phyloP scores from a whole-genome alignment of 2,888 invertebrate genomes.

The Drosophila eohydei region DNA sequence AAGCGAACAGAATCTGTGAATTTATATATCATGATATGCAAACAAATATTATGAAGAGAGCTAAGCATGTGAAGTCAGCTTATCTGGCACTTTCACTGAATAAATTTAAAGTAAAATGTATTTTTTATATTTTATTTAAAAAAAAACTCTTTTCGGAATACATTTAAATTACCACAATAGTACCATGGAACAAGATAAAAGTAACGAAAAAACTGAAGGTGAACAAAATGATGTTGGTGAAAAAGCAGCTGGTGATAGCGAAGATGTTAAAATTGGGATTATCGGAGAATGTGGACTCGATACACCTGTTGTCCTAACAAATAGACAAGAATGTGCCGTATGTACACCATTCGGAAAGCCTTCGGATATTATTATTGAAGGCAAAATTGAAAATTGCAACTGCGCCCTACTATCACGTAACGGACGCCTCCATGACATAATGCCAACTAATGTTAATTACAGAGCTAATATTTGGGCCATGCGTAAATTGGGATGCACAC shows the following conservation, averaged over 20 bases:
- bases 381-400: slow-evolving; percentile 90
- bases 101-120: background rate
- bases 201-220: background rate
- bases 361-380: slow-evolving; percentile 91
- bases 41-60: background rate
- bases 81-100: background rate
- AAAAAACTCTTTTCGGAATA: slow-evolving; percentile 11
- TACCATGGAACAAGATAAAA: slow-evolving; percentile 38
- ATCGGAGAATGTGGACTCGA: slow-evolving; percentile 98
- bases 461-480: slow-evolving; percentile 98
- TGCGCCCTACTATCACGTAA: slow-evolving; percentile 91
- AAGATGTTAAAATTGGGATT: slow-evolving; percentile 91
- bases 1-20: background rate
- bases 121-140: background rate
- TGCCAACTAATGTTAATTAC: slow-evolving; percentile 95
- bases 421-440: slow-evolving; percentile 88
- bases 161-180: slow-evolving; percentile 35
- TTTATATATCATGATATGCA: background rate
- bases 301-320: slow-evolving; percentile 91
- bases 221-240: background rate
- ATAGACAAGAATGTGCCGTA: slow-evolving; percentile 88
- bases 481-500: slow-evolving; percentile 93
- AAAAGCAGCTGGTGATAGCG: background rate
- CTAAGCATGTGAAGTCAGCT: background rate
- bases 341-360: slow-evolving; percentile 93